phyloP scores from a whole-genome alignment of 2,888 invertebrate genomes.

The Dolichopus griseipennis region DNA sequence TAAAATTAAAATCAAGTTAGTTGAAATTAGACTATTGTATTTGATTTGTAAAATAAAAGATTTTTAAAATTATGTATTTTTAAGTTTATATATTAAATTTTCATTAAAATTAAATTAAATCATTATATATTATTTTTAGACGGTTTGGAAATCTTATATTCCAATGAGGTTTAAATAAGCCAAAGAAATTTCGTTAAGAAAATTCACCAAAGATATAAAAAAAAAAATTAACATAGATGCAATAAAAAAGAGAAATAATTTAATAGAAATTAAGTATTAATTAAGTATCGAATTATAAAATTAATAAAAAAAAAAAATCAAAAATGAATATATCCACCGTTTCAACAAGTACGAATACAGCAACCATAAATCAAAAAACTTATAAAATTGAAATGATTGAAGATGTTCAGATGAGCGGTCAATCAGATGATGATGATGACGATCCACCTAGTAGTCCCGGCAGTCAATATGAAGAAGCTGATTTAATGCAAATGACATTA shows the following conservation, averaged over 20 bases:
- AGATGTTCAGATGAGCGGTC: slow-evolving; percentile 51
- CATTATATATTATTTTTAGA: neutral
- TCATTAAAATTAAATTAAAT: neutral
- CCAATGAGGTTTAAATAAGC: neutral
- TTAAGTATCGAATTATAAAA: slow-evolving; percentile 15
- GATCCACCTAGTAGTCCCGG: slow-evolving; percentile 72
- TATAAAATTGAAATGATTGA: slow-evolving; percentile 66
- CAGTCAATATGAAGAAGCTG: slow-evolving; percentile 71
- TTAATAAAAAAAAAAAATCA: slow-evolving; percentile 17
- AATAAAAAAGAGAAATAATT: neutral
- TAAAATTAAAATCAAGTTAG: neutral
- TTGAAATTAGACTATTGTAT: neutral
- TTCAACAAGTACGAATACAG: slow-evolving; percentile 33
- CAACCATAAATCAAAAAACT: slow-evolving; percentile 31
- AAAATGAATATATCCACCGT: slow-evolving; percentile 40
- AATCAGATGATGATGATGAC: slow-evolving; percentile 75
- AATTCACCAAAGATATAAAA: neutral
- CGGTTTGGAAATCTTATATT: neutral
- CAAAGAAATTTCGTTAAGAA: neutral
- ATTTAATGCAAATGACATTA: slow-evolving; percentile 75
- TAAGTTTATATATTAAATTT: neutral
- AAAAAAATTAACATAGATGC: neutral
- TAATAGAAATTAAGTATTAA: neutral
- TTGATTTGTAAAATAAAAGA: neutral
- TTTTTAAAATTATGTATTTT: too few species aligned